Base-by-base conservation (phyloP, 2,797 vertebrate genomes). In the Pseudopleuronectes americanus region DNA sequence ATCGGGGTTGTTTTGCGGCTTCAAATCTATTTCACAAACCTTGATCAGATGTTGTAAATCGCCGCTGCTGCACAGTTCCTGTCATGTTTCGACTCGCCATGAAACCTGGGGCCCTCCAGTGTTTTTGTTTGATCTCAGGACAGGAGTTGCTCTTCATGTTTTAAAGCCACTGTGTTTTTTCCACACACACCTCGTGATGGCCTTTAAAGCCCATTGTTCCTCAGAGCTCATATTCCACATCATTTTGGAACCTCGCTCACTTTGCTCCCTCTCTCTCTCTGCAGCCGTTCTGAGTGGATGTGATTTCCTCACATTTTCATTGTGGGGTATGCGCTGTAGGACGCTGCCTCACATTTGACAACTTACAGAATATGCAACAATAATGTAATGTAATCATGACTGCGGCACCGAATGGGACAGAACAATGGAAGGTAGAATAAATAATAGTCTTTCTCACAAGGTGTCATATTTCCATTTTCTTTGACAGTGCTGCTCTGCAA, bases 121-220 rank as follows among this genome's bases (percentile, higher is more conserved):
- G 88, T 85, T 86, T 88, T 81, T 78, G 80, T 91, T 87, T 85
- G 71, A 87, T 83, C 77, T 77, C 77, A 75, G 87, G 85, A 92
- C 88, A 89, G 86, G 88, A 86, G 87, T 89, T 80, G 81, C 72
- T 76, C 79, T 85, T 91, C 87, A 81, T 84, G 84, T 90, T 84
- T 89, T 92, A 86, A 88, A 90, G 89, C 89, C 84, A 80, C 84
- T 85, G 84, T 87, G 84, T 83, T 90, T 88, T 33, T 83, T 89
- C 87, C 12, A 1, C 28, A 65, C 80, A 84, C 88, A 87, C 85
- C 87, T 85, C 84, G 77, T 82, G 78, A 87, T 86, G 79, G 55
- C 64, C 80, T 86, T 90, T 84, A 83, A 85, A 86, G 58, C 68
- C 71, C 64, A 76, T 72, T 86, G 74, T 86, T 89, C 67, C 80